Evolutionary conservation across 2,888 invertebrate genomes (phyloP).

Genomic region (Caenorhabditis doughertyi): DNA sequence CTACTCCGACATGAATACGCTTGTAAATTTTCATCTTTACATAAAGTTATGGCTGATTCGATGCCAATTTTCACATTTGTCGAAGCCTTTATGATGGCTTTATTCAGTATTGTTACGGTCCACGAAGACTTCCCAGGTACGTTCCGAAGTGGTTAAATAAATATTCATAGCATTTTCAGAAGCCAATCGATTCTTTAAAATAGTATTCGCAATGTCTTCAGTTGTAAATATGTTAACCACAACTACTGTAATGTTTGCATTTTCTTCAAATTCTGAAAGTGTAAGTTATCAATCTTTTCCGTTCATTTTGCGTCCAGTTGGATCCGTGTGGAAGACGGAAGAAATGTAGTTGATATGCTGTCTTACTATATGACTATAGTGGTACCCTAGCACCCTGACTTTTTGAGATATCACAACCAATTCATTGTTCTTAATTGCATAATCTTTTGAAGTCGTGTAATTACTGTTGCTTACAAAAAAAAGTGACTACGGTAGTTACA

Average conservation of each 20-base stretch:
- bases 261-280: slow-evolving; percentile 43
- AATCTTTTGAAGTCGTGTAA: no score
- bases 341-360: no score
- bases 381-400: no score
- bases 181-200: slow-evolving; percentile 76
- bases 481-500: no score
- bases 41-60: slow-evolving; percentile 63
- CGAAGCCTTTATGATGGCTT: slow-evolving; percentile 73
- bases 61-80: slow-evolving; percentile 68
- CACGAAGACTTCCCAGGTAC: slow-evolving; percentile 79
- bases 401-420: no score
- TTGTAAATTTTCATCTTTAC: slow-evolving; percentile 48
- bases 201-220: slow-evolving; percentile 74
- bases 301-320: neutral
- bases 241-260: slow-evolving; percentile 61
- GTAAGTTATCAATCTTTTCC: slow-evolving; percentile 7
- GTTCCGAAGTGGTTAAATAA: no score
- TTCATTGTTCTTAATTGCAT: no score
- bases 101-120: slow-evolving; percentile 80
- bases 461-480: no score
- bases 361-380: no score
- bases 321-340: no score
- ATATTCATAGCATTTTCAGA: slow-evolving; percentile 65
- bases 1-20: slow-evolving; percentile 59
- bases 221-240: slow-evolving; percentile 75